phyloP scores from a whole-genome alignment of 2,113 vertebrate species.

The Thymallus thymallus region DNA sequence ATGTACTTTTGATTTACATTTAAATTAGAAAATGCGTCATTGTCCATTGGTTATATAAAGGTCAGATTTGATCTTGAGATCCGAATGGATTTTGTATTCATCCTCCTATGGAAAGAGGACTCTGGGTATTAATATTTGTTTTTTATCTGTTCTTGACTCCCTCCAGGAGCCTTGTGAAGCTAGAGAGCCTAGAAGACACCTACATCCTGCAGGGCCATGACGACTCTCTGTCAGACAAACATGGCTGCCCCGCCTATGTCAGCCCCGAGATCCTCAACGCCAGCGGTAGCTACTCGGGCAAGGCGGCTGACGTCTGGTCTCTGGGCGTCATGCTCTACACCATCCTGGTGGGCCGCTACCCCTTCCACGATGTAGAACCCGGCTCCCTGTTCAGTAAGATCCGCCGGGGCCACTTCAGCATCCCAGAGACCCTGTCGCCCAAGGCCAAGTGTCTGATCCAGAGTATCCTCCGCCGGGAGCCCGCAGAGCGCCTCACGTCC shows the following conservation, averaged over 20 bases:
- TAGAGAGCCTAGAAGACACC: slow-evolving; percentile 97
- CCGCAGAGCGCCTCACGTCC: slow-evolving; percentile 92
- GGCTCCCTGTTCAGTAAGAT: slow-evolving; percentile 98
- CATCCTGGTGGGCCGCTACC: slow-evolving; percentile 97
- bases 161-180: slow-evolving; percentile 88
- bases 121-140: not conserved
- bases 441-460: slow-evolving; percentile 99
- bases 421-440: slow-evolving; percentile 95
- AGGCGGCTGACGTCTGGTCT: slow-evolving; percentile 98
- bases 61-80: too few species aligned
- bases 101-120: slow-evolving; percentile 24
- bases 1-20: too few species aligned
- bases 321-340: slow-evolving; percentile 99
- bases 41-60: too few species aligned
- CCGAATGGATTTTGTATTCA: too few species aligned
- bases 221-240: slow-evolving; percentile 97
- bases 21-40: too few species aligned
- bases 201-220: slow-evolving; percentile 90
- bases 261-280: slow-evolving; percentile 99
- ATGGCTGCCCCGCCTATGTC: slow-evolving; percentile 97
- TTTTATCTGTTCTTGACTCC: not conserved
- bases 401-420: slow-evolving; percentile 96
- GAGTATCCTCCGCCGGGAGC: slow-evolving; percentile 94
- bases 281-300: slow-evolving; percentile 97
- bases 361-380: slow-evolving; percentile 97